Evolutionary conservation across 1,140 invertebrate species (phyloP).

Genomic region (Steinernema feltiae): DNA sequence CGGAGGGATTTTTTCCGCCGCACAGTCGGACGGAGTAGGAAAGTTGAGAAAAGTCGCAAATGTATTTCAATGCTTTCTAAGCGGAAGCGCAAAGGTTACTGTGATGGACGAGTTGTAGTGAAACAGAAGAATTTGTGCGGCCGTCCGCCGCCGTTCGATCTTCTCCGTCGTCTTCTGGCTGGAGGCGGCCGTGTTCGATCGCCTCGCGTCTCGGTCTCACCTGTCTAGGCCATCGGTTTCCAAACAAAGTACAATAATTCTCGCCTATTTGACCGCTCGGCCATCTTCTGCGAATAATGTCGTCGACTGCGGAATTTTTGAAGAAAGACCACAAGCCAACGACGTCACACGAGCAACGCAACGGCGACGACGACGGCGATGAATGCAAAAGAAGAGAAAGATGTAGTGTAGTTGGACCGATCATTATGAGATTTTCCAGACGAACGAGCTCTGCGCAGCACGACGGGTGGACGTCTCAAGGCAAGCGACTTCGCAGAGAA

Average conservation of each 20-base stretch:
- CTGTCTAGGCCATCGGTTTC: not conserved
- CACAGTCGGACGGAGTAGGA: not conserved
- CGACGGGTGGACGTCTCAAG: not conserved
- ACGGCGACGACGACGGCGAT: not conserved
- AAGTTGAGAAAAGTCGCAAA: not conserved
- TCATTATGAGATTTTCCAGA: constrained; percentile 4
- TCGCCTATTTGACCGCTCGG: constrained; percentile 1
- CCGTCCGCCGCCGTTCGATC: not conserved
- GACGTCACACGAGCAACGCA: constrained; percentile 10
- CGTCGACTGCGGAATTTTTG: constrained; percentile 5
- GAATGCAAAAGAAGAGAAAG: not conserved
- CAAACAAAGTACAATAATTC: constrained; percentile 11
- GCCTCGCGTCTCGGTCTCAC: constrained; percentile 7
- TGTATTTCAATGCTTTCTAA: not conserved
- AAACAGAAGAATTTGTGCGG: not conserved
- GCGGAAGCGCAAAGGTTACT: constrained; percentile 9
- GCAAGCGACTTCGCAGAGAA: not conserved
- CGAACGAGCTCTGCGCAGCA: not conserved
- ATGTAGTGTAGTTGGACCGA: constrained; percentile 2
- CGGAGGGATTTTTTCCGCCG: not conserved
- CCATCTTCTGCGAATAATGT: constrained; percentile 8
- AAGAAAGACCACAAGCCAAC: constrained; percentile 9
- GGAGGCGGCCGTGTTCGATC: no score
- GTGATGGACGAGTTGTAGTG: not conserved
- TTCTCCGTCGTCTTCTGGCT: not conserved